These are phyloP conservation scores for Dermatemys mawii DNA, from an alignment of 2,113 vertebrate genomes.

Conservation along the genomic window DNA sequence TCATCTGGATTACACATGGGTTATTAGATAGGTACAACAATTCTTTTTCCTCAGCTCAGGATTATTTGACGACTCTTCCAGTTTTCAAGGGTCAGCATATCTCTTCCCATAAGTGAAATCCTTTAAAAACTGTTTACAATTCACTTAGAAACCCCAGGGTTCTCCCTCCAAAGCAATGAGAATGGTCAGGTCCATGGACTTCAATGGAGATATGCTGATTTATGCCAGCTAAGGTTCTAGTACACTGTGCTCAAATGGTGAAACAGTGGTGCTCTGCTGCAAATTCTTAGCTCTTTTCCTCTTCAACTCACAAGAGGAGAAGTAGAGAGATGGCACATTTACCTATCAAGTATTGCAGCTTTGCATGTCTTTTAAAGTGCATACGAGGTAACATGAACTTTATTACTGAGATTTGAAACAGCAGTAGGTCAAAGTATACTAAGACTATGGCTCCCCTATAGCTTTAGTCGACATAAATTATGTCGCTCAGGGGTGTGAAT, in stretches of 20 bases:
- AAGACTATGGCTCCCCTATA: no score
- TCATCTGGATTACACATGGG: neutral
- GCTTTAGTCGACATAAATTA: no score
- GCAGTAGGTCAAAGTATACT: neutral
- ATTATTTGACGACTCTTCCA: neutral
- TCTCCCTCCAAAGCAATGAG: fast-evolving
- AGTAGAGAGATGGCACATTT: neutral
- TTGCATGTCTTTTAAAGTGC: neutral
- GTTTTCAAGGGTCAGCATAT: neutral
- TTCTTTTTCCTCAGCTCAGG: neutral
- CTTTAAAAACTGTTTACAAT: neutral
- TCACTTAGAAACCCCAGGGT: neutral
- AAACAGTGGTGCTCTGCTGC: neutral
- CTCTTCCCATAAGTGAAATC: neutral
- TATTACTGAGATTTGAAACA: neutral
- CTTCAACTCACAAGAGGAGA: neutral
- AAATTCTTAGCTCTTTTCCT: neutral
- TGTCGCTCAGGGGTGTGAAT: neutral
- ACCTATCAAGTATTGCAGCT: neutral
- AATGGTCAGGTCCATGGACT: neutral
- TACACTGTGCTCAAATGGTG: neutral
- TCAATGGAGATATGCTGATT: neutral
- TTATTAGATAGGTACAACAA: neutral
- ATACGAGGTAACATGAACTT: neutral
- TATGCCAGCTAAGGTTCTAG: neutral